Evolutionary conservation across 2,113 vertebrate species (phyloP).

Genomic region (Mastomys natalensis): DNA sequence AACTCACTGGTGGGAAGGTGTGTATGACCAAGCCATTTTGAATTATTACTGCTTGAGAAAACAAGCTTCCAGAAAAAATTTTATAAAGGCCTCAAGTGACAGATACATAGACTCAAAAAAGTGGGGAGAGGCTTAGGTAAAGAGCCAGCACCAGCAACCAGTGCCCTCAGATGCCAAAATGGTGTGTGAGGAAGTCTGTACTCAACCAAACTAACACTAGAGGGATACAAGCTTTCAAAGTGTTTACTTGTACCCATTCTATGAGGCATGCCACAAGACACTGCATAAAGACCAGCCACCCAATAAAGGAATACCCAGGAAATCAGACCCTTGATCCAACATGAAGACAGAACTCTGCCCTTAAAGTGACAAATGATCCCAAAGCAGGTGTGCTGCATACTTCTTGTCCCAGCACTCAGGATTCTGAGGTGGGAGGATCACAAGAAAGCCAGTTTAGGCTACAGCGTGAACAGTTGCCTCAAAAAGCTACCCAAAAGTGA

Average conservation of each 20-base stretch:
- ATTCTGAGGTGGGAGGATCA: neutral
- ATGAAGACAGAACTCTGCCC: neutral
- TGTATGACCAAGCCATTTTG: neutral
- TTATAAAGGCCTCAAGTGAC: neutral
- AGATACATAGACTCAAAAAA: neutral
- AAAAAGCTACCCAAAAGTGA: neutral
- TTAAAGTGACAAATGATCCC: neutral
- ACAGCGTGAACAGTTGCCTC: neutral
- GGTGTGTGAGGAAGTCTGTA: neutral
- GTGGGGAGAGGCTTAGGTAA: neutral
- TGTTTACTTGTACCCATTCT: neutral
- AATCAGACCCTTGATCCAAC: neutral
- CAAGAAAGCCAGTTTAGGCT: neutral
- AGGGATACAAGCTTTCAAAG: neutral
- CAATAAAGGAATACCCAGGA: neutral
- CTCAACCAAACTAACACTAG: no score
- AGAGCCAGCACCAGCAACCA: neutral
- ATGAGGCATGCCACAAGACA: neutral
- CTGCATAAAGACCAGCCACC: accelerated
- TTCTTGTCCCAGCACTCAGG: neutral
- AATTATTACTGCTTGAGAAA: neutral
- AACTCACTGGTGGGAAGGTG: neutral
- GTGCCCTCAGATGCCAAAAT: neutral
- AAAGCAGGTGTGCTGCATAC: neutral
- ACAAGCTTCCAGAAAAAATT: neutral